A percentile compares a stretch with the other conserved stretches of the same genome.
Conservation (phyloP, 2,888 invertebrate genomes). For the Sesia bembeciformis region DNA sequence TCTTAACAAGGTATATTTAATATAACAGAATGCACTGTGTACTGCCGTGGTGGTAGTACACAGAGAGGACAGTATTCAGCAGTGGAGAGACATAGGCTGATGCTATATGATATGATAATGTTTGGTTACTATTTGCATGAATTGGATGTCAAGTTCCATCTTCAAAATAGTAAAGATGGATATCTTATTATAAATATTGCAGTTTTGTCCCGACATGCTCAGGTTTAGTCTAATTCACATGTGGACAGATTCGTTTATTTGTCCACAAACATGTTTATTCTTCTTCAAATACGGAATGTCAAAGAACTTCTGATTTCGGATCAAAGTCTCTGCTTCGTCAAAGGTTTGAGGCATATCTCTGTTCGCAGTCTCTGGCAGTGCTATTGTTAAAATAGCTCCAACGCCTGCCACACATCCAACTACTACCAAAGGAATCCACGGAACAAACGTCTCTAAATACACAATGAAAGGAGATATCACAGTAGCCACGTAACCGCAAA, state of each 20-base stretch:
- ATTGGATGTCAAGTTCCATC: too few relatives aligned
- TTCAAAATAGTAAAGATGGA: too few relatives aligned
- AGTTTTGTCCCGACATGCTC: too few relatives aligned
- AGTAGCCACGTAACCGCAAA: conserved; percentile 37
- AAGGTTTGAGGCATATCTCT: conserved; percentile 54
- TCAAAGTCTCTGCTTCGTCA: conserved; percentile 42
- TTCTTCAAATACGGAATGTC: conserved; percentile 33
- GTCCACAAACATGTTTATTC: conserved; percentile 4
- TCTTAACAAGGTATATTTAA: too few relatives aligned
- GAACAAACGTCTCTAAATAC: conserved; percentile 29
- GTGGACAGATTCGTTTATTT: conserved; percentile 8
- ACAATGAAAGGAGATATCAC: conserved; percentile 51
- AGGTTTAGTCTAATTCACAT: not conserved
- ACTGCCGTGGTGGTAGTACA: too few relatives aligned
- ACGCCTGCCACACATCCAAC: conserved; percentile 25
- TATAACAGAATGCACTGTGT: too few relatives aligned
- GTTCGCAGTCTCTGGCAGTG: conserved; percentile 46
- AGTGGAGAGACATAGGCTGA: too few relatives aligned
- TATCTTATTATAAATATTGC: too few relatives aligned
- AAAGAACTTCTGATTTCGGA: conserved; percentile 29
- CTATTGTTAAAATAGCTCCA: conserved; percentile 25
- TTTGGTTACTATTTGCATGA: too few relatives aligned
- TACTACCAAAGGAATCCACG: conserved; percentile 43
- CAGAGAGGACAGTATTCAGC: too few relatives aligned
- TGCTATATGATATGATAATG: too few relatives aligned